These are phyloP conservation scores for Agrochola lota DNA, from an alignment of 2,888 invertebrate species.

Conservation along the genomic window DNA sequence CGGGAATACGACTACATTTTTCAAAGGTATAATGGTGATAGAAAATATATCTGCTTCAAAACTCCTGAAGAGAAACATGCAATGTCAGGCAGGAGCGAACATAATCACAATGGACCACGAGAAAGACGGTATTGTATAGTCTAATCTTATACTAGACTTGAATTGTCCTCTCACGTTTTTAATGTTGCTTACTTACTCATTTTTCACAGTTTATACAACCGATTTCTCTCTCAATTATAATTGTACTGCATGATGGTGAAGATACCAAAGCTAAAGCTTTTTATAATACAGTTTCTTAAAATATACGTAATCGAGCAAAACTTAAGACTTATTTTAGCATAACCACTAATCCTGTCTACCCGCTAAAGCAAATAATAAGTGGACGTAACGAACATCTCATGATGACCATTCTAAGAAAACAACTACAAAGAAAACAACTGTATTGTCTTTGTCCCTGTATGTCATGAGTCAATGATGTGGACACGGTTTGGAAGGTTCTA, in stretches of 20 bases:
- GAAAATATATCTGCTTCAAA: neutral
- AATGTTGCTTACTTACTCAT: neutral
- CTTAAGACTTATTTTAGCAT: slow-evolving; percentile 57
- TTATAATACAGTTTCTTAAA: slow-evolving; percentile 9
- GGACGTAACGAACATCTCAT: slow-evolving; percentile 63
- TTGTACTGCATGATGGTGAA: neutral
- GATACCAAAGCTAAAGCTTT: neutral
- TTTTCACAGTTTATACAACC: neutral
- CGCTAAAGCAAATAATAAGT: slow-evolving; percentile 66
- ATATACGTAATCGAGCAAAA: slow-evolving; percentile 48
- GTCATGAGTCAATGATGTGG: slow-evolving; percentile 75
- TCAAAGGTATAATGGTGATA: neutral
- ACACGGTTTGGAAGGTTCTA: slow-evolving; percentile 72
- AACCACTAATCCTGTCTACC: slow-evolving; percentile 59
- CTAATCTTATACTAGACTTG: neutral
- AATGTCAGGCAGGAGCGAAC: neutral
- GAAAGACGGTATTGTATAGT: neutral
- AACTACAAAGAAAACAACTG: slow-evolving; percentile 73
- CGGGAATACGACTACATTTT: neutral
- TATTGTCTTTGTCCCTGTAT: slow-evolving; percentile 90
- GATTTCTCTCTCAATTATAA: neutral
- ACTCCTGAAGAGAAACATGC: neutral
- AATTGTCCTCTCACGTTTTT: neutral
- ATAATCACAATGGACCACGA: neutral
- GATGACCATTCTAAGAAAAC: slow-evolving; percentile 62